phyloP scores from a whole-genome alignment of 2,797 vertebrate genomes.

The Microcaecilia unicolor region DNA sequence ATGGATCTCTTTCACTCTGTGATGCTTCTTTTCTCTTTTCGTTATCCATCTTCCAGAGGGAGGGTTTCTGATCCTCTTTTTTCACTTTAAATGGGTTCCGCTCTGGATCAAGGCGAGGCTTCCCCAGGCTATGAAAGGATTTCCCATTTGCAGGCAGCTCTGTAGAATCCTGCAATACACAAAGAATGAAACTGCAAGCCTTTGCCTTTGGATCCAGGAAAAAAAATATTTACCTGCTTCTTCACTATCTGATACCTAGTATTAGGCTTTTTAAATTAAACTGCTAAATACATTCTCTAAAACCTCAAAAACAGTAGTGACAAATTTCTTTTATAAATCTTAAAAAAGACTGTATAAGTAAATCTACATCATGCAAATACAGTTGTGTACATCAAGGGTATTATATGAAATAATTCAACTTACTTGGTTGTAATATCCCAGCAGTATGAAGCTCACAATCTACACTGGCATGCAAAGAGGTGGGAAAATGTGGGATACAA shows the following conservation, averaged over 20 bases:
- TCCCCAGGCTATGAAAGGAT: not conserved
- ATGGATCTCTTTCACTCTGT: no score
- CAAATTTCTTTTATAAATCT: no score
- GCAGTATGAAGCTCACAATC: no score
- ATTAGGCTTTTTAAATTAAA: not conserved
- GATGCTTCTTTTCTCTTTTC: slow-evolving; percentile 17
- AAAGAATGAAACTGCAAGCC: not conserved
- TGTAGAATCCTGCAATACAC: slow-evolving; percentile 49
- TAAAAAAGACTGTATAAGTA: no score
- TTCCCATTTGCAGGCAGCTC: not conserved
- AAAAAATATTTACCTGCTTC: no score
- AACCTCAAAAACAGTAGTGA: not conserved
- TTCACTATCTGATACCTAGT: not conserved
- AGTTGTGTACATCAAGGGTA: no score
- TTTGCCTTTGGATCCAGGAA: not conserved
- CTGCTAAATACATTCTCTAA: not conserved
- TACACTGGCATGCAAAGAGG: no score
- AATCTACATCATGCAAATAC: no score
- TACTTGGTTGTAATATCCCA: no score
- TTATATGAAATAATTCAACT: no score
- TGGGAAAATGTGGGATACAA: no score
- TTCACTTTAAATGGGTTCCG: slow-evolving; percentile 81
- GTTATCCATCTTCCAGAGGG: slow-evolving; percentile 43
- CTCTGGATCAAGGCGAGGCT: slow-evolving; percentile 31
- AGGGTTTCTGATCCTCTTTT: slow-evolving; percentile 39